Base-by-base conservation (phyloP, 1,140 invertebrate species). In the Brachionus rotundiformis region DNA sequence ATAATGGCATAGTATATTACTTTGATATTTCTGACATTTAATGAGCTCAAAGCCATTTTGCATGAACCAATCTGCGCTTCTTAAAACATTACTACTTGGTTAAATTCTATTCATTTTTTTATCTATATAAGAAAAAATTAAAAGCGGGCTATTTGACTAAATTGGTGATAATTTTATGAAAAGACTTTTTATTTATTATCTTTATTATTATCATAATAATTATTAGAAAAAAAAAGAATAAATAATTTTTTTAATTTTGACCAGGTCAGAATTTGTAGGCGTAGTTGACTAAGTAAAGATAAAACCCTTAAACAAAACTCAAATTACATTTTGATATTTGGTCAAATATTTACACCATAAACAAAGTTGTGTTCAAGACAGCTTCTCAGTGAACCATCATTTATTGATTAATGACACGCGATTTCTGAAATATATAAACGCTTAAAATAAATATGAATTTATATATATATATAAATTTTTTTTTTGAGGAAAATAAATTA, bases 401-500 rank as follows among this genome's bases (percentile, higher is more conserved):
- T 54, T n/a, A 54, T 54, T 54, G 47, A 54, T 54, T 7, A 19
- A 54, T 54, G 47, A 54, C 47, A 54, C 47, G 47, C 47, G 47
- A 54, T 54, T 54, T 19, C 47, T 54, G 47, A 54, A 54, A 54
- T 54, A n/a, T n/a, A 54, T 54, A 54, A 54, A 54, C 47, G 47
- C 47, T 54, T 54, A 54, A n/a, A 54, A 54, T 54, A 54, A 54
- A 54, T 54, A 54, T 54, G 47, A 54, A 54, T 54, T 54, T 54
- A 8, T 54, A n/a, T n/a, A n/a, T n/a, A n/a, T n/a, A n/a, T n/a
- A n/a, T n/a, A n/a, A n/a, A n/a, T n/a, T n/a, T n/a, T n/a, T n/a
- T n/a, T n/a, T n/a, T n/a, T n/a, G n/a, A n/a, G n/a, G 47, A 54
- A 54, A 54, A 54, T 54, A 54, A 54, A 54, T 54, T 54, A 54